phyloP scores from a whole-genome alignment of 1,140 invertebrate species.

The Drosophila lowei region DNA sequence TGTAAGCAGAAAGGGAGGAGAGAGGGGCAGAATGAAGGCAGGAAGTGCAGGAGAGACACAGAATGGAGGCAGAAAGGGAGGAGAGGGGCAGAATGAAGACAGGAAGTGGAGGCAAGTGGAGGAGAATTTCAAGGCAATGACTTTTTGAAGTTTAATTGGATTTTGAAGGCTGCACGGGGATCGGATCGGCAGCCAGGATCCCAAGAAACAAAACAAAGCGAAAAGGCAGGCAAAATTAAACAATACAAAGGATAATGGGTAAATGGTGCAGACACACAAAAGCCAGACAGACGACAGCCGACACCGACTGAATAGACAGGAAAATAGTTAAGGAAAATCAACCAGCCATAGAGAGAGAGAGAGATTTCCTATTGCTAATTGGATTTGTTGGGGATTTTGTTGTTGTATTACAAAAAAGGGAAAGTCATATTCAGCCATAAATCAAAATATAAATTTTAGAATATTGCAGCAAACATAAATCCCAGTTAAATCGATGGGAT shows the following conservation, averaged over 20 bases:
- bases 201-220: constrained; percentile 2
- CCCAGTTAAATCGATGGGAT: no score
- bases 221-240: not conserved
- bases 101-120: no score
- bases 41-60: no score
- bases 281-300: not conserved
- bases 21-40: no score
- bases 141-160: constrained; percentile 75
- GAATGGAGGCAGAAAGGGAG: constrained; percentile 17
- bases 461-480: no score
- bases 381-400: no score
- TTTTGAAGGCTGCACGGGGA: constrained; percentile 55
- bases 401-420: no score
- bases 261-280: constrained; percentile 40
- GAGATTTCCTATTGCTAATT: no score
- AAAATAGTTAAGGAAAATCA: no score
- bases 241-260: constrained; percentile 39
- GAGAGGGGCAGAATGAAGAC: not conserved
- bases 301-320: not conserved
- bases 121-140: constrained; percentile 32
- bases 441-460: no score
- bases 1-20: not conserved
- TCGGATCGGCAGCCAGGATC: constrained; percentile 4
- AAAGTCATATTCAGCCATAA: no score
- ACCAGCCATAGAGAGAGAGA: no score